Percentiles rank a stretch among this genome's conserved stretches.
Conservation (phyloP, 2,888 invertebrate genomes). For the Phaonia tiefii region DNA sequence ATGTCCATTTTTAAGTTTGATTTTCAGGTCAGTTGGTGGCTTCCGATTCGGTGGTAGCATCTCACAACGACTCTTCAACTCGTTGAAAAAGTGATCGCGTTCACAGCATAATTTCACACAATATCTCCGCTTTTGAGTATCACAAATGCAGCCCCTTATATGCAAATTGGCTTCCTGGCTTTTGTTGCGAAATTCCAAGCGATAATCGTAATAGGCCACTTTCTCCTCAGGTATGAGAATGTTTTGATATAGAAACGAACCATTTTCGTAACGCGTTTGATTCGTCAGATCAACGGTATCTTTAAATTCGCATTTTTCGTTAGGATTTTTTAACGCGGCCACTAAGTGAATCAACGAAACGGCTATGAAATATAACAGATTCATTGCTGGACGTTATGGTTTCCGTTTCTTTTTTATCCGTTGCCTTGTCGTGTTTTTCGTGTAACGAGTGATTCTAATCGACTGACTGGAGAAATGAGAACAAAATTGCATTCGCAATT, state of each 20-base stretch:
- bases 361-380: background rate
- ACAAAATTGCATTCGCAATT: conserved; percentile 11
- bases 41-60: conserved; percentile 3
- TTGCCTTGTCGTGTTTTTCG: conserved; percentile 35
- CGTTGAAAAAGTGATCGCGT: conserved; percentile 33
- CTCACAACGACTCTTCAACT: conserved; percentile 16
- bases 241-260: conserved; percentile 70
- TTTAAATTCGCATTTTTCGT: conserved; percentile 65
- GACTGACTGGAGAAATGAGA: conserved; percentile 36
- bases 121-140: conserved; percentile 50
- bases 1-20: background rate
- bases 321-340: background rate
- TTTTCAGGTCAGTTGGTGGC: conserved; percentile 26
- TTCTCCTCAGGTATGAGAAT: conserved; percentile 69
- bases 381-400: conserved; percentile 7
- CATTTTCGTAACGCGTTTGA: conserved; percentile 64
- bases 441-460: conserved; percentile 20
- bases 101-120: conserved; percentile 74
- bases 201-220: conserved; percentile 67
- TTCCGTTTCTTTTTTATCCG: background rate
- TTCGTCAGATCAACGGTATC: conserved; percentile 72
- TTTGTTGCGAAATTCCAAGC: conserved; percentile 42
- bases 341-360: background rate
- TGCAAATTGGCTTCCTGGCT: conserved; percentile 54
- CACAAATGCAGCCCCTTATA: conserved; percentile 74